Conservation (phyloP, 2,797 vertebrate genomes). For the Odontamblyopus rebecca region DNA sequence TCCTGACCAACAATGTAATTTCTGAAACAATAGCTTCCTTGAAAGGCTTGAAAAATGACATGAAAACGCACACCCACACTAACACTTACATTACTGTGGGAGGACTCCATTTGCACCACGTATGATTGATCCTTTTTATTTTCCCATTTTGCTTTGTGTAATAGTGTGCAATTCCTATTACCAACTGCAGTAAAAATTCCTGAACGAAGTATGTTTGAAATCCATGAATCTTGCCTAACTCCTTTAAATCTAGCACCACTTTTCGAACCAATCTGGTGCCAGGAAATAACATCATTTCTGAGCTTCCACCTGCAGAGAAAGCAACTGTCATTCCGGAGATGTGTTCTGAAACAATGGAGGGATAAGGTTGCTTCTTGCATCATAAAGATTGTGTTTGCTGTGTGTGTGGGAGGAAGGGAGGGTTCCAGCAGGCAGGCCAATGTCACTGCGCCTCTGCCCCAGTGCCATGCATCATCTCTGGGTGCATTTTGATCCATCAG, state of each 20-base stretch:
- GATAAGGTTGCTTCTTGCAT: constrained; percentile 1
- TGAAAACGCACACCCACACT: constrained; percentile 27
- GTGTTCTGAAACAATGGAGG: constrained; percentile 11
- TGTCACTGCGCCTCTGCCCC: constrained; percentile 7
- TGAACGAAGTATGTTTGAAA: constrained; percentile 26
- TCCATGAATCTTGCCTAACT: constrained; percentile 32
- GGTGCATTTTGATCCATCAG: constrained; percentile 9
- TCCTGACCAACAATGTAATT: background rate
- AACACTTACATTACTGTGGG: constrained; percentile 29
- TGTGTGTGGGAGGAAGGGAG: constrained; percentile 13
- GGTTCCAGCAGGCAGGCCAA: constrained; percentile 5
- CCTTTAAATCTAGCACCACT: constrained; percentile 33
- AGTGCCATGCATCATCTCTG: constrained; percentile 27
- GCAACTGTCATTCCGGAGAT: constrained; percentile 19
- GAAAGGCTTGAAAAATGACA: constrained; percentile 33
- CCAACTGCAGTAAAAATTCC: constrained; percentile 16
- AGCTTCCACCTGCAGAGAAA: constrained; percentile 15
- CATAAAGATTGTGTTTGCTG: constrained; percentile 20
- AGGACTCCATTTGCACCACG: constrained; percentile 36
- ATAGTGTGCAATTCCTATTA: constrained; percentile 32
- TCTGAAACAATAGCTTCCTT: constrained; percentile 33
- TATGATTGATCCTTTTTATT: constrained; percentile 38
- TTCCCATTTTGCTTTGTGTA: constrained; percentile 34
- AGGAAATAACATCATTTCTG: constrained; percentile 7
- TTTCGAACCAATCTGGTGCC: background rate